Base-by-base conservation (phyloP, 2,888 invertebrate genomes). In the Pseudanteris insignis region DNA sequence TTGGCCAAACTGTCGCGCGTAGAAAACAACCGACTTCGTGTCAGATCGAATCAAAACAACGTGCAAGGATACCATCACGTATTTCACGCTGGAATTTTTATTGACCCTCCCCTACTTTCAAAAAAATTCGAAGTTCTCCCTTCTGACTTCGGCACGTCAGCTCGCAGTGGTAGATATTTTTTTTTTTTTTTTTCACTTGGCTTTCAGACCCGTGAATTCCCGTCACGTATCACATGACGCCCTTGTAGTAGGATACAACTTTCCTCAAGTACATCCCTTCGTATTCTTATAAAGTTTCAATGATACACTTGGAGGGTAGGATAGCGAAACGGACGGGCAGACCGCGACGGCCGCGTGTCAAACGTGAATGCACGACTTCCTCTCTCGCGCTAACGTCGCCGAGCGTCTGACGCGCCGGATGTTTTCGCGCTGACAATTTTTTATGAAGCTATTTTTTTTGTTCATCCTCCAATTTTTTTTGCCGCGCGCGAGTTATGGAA, bases 251-350 rank as follows among this genome's bases (percentile, higher is more conserved):
- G 47, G 47, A 53, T 37, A 53, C 59, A 53, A 59, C 53, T 53
- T 53, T 40, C 36, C 59, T 47, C 51, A 53, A 53, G 47, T 53
- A 53, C 47, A 41, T 47, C 36, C 43, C 53, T 40, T 47, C 53
- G 53, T 36, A 53, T 53, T 59, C 59, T 43, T 47, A 40, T 53
- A 59, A 53, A 59, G 59, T 47, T 59, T 59, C 59, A 47, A 51
- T 59, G 51, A 51, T 29, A 28, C 46, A 51, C 46, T 44, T 13
- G 26, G 12, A 11, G 36, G 30, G 46, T 28, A 4, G 36, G 43
- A 41, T 30, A 30, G 53, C 30, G 30, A 44, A 37, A 26, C 37
- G 32, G 53, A 32, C 30, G 29, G 12, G 12, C 9, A 18, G 30
- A 12, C 8, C n/a, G 24, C 8, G 13, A 32, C n/a, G 24, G 25